Evolutionary conservation across 2,888 invertebrate genomes (phyloP), one percentile per base, ranked within the genome.

Genomic region (Saturnia pavonia): DNA sequence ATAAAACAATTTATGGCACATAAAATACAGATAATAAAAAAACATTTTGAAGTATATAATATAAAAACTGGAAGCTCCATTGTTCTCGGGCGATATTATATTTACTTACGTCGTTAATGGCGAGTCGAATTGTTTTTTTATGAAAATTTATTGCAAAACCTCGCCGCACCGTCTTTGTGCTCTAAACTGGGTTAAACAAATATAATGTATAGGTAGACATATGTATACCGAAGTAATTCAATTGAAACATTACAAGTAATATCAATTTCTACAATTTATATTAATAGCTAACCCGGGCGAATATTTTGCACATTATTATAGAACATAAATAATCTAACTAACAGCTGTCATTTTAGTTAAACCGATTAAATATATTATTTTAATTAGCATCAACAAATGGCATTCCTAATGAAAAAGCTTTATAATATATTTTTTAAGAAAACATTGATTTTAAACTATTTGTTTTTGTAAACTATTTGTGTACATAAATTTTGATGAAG

Each of bases 141-240:
- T 75, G 69, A 75, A 77, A 72, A 75, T 76, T 72, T 76, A 75
- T 75, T 72, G 72, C 71, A 66, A 68, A 70, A 72, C 71, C 71
- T 48, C 67, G 42, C 63, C 69, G 51, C 67, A 42, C 51, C 67
- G 67, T 67, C 48, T 54, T 71, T 69, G 72, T 48, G 71, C 74
- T 69, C 73, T 73, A 74, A 74, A 74, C 74, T 76, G 71, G 75
- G 74, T 76, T 75, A 77, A 70, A 74, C 72, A 69, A 78, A 78
- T 74, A 75, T 14, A 14, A 27, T 60, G 27, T 19, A 19, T 19
- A 51, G 1, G 19, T 19, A 60, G 4, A 0, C 27, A 12, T 6
- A 60, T 60, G 54, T 60, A 27, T 27, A 12, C 12, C 27, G 12
- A 27, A 19, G 48, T 51, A 51, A 60, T 60, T 25, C 3, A 60